Evolutionary conservation across 2,888 invertebrate genomes (phyloP), one percentile per base, ranked within the genome.

Genomic region (Ctenicera cuprea): DNA sequence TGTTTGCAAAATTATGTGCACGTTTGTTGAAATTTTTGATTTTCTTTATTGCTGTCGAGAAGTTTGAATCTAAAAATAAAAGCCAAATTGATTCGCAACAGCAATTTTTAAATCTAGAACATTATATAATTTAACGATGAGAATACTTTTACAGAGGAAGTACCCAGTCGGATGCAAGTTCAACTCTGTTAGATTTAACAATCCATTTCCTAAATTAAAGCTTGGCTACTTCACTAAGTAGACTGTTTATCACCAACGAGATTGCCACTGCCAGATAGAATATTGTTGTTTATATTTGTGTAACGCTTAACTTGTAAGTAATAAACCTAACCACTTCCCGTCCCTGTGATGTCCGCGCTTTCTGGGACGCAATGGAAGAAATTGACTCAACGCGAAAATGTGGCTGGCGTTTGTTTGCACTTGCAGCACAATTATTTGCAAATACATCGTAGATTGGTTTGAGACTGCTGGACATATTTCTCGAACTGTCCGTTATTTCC

Each of bases 121-220:
- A 86, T 86, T 86, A 86, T 86, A 85, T 85, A 86, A 87, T 86
- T 86, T 86, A 86, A 84, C 81, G 82, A 82, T 86, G 86, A 86
- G 86, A 86, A 86, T 86, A 85, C 84, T 85, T 85, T 85, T 83
- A 83, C 83, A 86, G 86, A 86, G 87, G 87, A 87, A 87, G 87
- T 86, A 85, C 85, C 85, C 86, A 86, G 86, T 87, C 87, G 87
- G 87, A 87, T 87, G 87, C 86, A 86, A 86, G 86, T 86, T 86
- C 85, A 85, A 86, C 86, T 85, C 85, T 85, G 86, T 86, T 85
- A 85, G 87, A 87, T 87, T 87, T 87, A 87, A 87, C 87, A 87
- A 87, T 87, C 86, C 86, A 87, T 87, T 87, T 87, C 87, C 87
- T 87, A 87, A 87, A 87, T 87, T 87, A 86, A 33, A 87, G 81